Evolutionary conservation across 2,888 invertebrate species (phyloP).

Genomic region (Callyntrura sp.): DNA sequence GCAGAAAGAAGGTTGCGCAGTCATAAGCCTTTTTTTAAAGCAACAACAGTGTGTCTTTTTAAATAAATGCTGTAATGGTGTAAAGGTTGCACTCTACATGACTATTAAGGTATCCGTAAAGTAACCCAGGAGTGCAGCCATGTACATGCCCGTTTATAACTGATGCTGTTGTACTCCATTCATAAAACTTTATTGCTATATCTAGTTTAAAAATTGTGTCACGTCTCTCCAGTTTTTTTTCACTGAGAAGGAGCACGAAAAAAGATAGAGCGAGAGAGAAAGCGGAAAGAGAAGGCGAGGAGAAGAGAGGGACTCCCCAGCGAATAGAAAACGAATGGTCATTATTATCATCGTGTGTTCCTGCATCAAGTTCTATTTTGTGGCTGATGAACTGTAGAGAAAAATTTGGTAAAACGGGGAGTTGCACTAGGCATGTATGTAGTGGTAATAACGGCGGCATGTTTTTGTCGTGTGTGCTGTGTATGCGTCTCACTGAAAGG

Average conservation of each 20-base stretch:
- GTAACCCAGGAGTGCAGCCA: background rate
- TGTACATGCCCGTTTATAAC: background rate
- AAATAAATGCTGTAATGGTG: background rate
- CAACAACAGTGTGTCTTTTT: background rate
- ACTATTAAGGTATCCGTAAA: no score
- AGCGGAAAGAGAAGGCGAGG: background rate
- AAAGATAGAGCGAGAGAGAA: background rate
- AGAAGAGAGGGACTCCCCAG: background rate
- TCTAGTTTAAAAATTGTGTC: slow-evolving; percentile 18
- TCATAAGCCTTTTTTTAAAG: slow-evolving; percentile 13
- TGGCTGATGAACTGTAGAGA: slow-evolving; percentile 21
- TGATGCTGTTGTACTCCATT: background rate
- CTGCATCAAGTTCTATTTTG: background rate
- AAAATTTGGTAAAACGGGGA: slow-evolving; percentile 1
- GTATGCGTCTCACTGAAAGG: background rate
- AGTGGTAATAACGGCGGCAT: background rate
- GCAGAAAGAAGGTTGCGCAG: background rate
- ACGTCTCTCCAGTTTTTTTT: slow-evolving; percentile 25
- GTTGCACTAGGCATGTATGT: background rate
- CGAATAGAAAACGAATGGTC: slow-evolving; percentile 32
- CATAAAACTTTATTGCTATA: background rate
- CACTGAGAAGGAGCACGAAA: background rate
- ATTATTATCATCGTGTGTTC: background rate
- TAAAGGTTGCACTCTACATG: no score
- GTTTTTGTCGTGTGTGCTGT: background rate